Percentiles rank a stretch among this genome's conserved stretches.
These are phyloP conservation scores for Xestobium rufovillosum DNA, from an alignment of 2,888 invertebrate genomes.

Conservation along the genomic window DNA sequence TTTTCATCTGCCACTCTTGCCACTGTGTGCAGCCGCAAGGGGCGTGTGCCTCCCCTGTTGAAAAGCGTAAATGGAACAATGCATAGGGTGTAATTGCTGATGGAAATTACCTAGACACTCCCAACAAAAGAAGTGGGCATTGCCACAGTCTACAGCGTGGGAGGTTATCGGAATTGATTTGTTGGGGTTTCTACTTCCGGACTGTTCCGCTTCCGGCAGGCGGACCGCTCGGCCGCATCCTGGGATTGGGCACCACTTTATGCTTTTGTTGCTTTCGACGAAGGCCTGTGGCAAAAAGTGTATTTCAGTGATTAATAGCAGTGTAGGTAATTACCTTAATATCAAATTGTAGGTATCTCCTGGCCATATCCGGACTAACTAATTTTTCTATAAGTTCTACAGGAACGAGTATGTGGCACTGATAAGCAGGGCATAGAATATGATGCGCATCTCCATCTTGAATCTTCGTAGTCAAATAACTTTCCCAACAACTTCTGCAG, in stretches of 20 bases:
- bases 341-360: constrained; percentile 60
- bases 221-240: constrained; percentile 60
- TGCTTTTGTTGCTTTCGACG: constrained; percentile 60
- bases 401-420: constrained; percentile 56
- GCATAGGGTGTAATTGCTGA: not conserved
- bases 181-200: constrained; percentile 27
- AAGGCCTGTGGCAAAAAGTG: constrained; percentile 51
- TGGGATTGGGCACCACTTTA: constrained; percentile 64
- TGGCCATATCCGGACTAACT: constrained; percentile 58
- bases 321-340: constrained; percentile 61
- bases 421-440: constrained; percentile 58
- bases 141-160: constrained; percentile 62
- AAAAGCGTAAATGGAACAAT: constrained; percentile 1
- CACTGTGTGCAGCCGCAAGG: constrained; percentile 60
- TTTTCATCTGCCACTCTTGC: constrained; percentile 51
- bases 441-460: constrained; percentile 58
- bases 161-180: constrained; percentile 43
- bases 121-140: constrained; percentile 64
- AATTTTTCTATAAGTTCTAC: constrained; percentile 58
- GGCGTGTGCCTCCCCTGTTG: constrained; percentile 54
- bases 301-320: constrained; percentile 2
- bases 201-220: constrained; percentile 50
- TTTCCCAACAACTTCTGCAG: constrained; percentile 58
- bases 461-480: constrained; percentile 57
- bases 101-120: constrained; percentile 41